Base-by-base conservation (phyloP, 2,888 invertebrate species). In the Athalia circularis region DNA sequence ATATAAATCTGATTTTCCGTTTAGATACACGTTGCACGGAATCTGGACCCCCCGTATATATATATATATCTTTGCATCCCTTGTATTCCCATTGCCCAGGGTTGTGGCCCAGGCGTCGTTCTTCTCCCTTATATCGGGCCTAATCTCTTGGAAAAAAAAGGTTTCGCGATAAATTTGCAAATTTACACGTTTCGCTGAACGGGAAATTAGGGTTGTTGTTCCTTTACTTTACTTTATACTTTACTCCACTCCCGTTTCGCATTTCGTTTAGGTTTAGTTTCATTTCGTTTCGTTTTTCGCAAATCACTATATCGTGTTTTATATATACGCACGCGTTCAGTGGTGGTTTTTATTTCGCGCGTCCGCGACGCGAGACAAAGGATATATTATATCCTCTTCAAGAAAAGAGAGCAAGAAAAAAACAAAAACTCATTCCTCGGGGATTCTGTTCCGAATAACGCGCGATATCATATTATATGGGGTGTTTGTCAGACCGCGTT, bases 1-100 rank as follows among this genome's bases (percentile, higher is more conserved):
- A 86, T 86, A 86, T 86, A 87, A 86, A 86, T 86, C 85, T 87
- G 86, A 87, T 87, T 80, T 72, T 67, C 75, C 82, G 82, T 84
- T 85, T 82, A 86, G 86, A 86, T 86, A 84, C 78, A 78, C 52
- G 43, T 29, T 29, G 54, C 29, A 68, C 29, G 43, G 54, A 68
- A 50, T 29, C 52, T 57, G 57, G 6, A n/a, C 8, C 50, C 67
- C 50, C 29, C 68, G 50, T 50, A 68, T 50, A 68, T 29, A 68
- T 50, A 68, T 29, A 50, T 15, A n/a, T 68, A 7, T 74, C 65
- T 65, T 11, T 64, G 15, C 64, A 61, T n/a, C 77, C 57, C 57
- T n/a, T 59, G 54, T 52, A 6, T 50, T 43, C 54, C 52, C 52
- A 5, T 54, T n/a, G 11, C 9, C 54, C 11, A 9, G 54, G 54